These are phyloP conservation scores for Thelaira solivaga DNA, from an alignment of 2,888 invertebrate genomes.

Conservation along the genomic window DNA sequence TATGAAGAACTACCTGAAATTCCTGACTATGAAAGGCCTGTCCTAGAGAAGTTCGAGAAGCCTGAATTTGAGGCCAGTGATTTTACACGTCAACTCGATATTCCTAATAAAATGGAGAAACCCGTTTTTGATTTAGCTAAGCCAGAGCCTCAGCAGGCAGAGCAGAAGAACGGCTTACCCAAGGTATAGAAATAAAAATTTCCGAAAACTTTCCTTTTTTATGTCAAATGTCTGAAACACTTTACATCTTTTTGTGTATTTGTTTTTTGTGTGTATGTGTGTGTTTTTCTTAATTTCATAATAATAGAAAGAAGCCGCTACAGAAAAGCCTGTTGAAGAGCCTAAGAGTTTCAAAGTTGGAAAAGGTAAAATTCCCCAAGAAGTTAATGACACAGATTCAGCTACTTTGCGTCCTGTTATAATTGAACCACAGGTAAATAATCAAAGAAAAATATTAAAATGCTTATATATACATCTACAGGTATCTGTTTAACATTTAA, in stretches of 20 bases:
- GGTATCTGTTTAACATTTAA: not conserved
- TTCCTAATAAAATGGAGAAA: conserved; percentile 75
- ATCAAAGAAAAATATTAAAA: not conserved
- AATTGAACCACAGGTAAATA: conserved; percentile 74
- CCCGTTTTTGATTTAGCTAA: conserved; percentile 67
- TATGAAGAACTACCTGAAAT: conserved; percentile 81
- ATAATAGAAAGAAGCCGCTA: conserved; percentile 71
- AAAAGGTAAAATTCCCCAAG: conserved; percentile 74
- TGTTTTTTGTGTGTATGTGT: conserved; percentile 12
- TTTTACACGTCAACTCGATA: conserved; percentile 72
- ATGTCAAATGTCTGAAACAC: too few species aligned
- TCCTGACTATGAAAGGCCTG: conserved; percentile 87
- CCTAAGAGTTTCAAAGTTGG: conserved; percentile 72
- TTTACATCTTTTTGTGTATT: too few species aligned
- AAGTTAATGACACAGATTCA: conserved; percentile 69
- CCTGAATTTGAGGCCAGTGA: conserved; percentile 78
- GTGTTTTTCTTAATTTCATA: conserved; percentile 55
- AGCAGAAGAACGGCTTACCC: conserved; percentile 72
- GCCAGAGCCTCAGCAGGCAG: conserved; percentile 67
- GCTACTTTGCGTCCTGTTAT: conserved; percentile 75
- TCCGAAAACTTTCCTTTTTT: too few species aligned
- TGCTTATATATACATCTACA: not conserved
- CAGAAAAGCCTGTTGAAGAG: conserved; percentile 65
- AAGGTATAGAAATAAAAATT: too few species aligned
- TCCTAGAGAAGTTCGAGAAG: conserved; percentile 83